Conservation (phyloP, 2,113 vertebrate genomes). For the Dromiciops gliroides region DNA sequence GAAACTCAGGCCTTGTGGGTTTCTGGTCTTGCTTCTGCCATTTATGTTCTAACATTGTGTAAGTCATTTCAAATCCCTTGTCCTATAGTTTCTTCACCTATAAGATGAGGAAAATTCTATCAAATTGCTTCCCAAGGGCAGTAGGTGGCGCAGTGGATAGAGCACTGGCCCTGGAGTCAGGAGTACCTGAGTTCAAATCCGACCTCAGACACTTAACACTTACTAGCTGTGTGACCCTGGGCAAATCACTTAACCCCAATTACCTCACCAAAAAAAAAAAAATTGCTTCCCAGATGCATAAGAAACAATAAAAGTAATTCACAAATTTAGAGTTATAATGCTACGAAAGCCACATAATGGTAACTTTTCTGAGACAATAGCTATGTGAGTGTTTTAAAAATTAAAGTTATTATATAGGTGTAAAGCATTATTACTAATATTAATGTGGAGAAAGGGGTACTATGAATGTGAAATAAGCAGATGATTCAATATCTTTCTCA, state of each 20-base stretch:
- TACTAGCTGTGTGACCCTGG: no score
- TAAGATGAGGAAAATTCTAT: constrained; percentile 23
- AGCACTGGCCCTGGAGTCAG: no score
- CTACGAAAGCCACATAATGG: neutral
- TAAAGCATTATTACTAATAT: constrained; percentile 30
- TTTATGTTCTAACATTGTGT: constrained; percentile 29
- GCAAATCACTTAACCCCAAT: no score
- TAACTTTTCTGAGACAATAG: constrained; percentile 34
- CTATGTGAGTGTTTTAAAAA: constrained; percentile 1
- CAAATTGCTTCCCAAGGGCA: constrained; percentile 52
- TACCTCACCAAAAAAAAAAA: no score
- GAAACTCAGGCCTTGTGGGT: constrained; percentile 64
- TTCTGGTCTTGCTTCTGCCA: constrained; percentile 28
- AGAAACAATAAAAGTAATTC: neutral
- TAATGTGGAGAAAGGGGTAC: neutral
- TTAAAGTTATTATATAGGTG: constrained; percentile 16
- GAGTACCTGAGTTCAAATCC: no score
- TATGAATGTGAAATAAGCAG: constrained; percentile 25
- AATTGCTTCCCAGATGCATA: constrained; percentile 37
- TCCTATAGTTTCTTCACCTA: constrained; percentile 57
- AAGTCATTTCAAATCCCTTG: constrained; percentile 43
- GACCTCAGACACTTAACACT: no score
- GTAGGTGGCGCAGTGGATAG: no score
- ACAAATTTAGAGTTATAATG: constrained; percentile 10
- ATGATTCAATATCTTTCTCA: constrained; percentile 27